A percentile compares a stretch with the other conserved stretches of the same genome.
phyloP scores from a whole-genome alignment of 2,888 invertebrate species.

The Trissoscelio sp. region DNA sequence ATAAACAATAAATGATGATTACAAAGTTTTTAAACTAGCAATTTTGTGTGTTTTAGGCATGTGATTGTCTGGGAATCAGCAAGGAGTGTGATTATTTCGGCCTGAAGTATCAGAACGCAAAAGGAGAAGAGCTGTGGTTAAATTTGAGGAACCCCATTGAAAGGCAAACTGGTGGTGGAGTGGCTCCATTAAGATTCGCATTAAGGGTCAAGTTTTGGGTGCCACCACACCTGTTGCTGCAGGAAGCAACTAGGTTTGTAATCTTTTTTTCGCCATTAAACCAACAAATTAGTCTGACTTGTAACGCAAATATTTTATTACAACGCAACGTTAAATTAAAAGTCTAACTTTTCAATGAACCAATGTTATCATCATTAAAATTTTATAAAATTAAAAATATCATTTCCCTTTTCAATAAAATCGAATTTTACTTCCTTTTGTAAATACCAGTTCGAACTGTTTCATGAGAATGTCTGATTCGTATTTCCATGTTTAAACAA shows the following conservation, averaged over 20 bases:
- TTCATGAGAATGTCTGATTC: not conserved
- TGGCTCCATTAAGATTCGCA: slow-evolving; percentile 87
- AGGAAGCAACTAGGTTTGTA: slow-evolving; percentile 90
- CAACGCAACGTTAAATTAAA: not conserved
- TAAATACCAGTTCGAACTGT: not conserved
- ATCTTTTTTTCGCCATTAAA: slow-evolving; percentile 11
- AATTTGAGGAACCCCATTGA: slow-evolving; percentile 93
- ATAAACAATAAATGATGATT: too few relatives aligned
- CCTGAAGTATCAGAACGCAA: slow-evolving; percentile 87
- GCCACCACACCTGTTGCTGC: slow-evolving; percentile 93
- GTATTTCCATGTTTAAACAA: not conserved
- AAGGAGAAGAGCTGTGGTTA: slow-evolving; percentile 92
- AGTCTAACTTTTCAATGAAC: not conserved
- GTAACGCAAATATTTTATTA: too few relatives aligned
- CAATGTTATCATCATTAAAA: too few relatives aligned
- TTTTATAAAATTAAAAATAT: too few relatives aligned
- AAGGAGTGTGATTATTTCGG: slow-evolving; percentile 96
- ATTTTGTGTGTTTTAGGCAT: slow-evolving; percentile 87
- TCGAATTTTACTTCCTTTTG: not conserved
- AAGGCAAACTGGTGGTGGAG: slow-evolving; percentile 88
- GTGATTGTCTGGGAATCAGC: slow-evolving; percentile 91
- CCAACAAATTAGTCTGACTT: slow-evolving; percentile 7
- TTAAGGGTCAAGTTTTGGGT: slow-evolving; percentile 96
- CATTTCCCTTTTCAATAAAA: too few relatives aligned
- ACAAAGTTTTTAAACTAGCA: too few relatives aligned